Percentiles rank a stretch among this genome's conserved stretches.
Conservation (phyloP, 1,140 invertebrate species). For the Pachyrhynchus sulphureomaculatus region DNA sequence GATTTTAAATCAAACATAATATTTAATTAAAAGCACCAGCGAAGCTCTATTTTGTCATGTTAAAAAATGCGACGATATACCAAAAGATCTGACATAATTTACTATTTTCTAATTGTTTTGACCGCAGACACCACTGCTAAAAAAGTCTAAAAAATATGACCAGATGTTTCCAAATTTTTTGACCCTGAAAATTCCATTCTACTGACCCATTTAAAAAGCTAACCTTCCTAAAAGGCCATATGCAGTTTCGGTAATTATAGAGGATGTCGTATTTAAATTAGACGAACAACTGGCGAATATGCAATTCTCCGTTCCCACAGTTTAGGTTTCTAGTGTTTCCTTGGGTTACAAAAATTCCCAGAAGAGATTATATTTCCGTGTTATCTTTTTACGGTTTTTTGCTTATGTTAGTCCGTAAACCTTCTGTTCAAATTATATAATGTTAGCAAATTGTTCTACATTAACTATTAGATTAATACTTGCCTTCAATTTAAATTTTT, state of each 20-base stretch:
- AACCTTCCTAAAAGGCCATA: constrained; percentile 1
- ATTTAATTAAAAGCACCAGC: too few species aligned
- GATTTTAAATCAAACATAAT: too few species aligned
- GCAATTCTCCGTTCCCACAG: constrained; percentile 4
- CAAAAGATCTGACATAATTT: too few species aligned
- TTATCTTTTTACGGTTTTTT: not conserved
- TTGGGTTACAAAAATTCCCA: not conserved
- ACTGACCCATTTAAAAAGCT: constrained; percentile 14
- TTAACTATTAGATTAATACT: too few species aligned
- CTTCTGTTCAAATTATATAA: too few species aligned
- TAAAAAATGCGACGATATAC: too few species aligned
- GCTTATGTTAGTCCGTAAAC: too few species aligned
- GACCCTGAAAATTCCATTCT: constrained; percentile 27
- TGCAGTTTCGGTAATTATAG: constrained; percentile 24
- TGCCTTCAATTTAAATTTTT: too few species aligned
- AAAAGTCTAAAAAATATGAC: constrained; percentile 3
- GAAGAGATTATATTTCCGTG: constrained; percentile 16
- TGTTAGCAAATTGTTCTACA: too few species aligned
- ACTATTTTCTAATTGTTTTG: too few species aligned
- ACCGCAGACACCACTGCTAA: constrained; percentile 15
- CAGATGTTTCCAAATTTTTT: constrained; percentile 16
- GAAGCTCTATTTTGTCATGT: too few species aligned
- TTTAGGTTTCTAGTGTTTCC: not conserved
- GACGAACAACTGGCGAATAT: constrained; percentile 11
- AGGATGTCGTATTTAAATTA: constrained; percentile 8